phyloP scores from a whole-genome alignment of 2,797 vertebrate genomes.

The Gallinago solitaria region DNA sequence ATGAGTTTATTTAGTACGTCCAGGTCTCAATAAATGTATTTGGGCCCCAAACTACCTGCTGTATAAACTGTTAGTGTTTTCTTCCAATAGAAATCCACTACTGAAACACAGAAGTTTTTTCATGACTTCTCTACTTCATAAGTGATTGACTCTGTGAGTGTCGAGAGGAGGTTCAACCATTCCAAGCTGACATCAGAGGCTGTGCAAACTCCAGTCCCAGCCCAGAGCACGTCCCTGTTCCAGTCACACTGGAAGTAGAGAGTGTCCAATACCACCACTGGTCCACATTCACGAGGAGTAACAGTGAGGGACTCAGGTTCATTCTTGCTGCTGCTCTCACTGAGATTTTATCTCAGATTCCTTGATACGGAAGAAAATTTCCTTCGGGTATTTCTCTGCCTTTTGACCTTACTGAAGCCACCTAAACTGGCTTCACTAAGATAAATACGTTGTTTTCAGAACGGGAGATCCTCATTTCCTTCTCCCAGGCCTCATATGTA shows the following conservation, averaged over 20 bases:
- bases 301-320: background rate
- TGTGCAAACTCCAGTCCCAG: background rate
- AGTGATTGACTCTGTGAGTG: background rate
- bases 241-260: background rate
- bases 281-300: fast-evolving
- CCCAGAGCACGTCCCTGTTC: background rate
- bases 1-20: background rate
- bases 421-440: background rate
- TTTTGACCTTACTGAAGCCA: background rate
- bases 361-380: background rate
- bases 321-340: background rate
- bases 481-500: fast-evolving
- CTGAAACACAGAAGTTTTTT: background rate
- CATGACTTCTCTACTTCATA: background rate
- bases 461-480: background rate
- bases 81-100: background rate
- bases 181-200: background rate
- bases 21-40: background rate
- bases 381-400: background rate
- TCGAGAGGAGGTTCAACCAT: background rate
- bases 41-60: background rate
- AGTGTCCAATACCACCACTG: background rate
- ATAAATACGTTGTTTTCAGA: background rate
- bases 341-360: background rate
- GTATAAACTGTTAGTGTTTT: background rate